A percentile compares a stretch with the other conserved stretches of the same genome.
Evolutionary conservation across 2,797 vertebrate species (phyloP).

Genomic region (Hyperoplus immaculatus): DNA sequence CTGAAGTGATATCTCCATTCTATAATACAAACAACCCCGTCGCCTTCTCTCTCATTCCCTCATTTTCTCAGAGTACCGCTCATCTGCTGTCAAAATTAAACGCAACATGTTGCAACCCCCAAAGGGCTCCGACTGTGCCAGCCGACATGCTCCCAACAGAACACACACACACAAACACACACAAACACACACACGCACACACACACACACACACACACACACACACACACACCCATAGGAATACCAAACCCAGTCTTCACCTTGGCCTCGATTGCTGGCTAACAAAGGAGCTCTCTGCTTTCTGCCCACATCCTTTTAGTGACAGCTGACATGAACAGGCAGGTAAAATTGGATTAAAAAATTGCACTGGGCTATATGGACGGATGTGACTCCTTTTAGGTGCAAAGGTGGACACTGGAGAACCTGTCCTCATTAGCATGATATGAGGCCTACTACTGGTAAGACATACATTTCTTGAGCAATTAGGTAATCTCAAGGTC

Average conservation of each 20-base stretch:
- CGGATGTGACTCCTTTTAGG: background rate
- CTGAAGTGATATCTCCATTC: background rate
- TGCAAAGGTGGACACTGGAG: background rate
- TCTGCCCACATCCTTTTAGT: background rate
- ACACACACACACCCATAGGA: conserved; percentile 3
- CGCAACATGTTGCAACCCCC: conserved; percentile 66
- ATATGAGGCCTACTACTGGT: conserved; percentile 17
- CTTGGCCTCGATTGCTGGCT: background rate
- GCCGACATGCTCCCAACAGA: conserved; percentile 47
- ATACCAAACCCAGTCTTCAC: background rate
- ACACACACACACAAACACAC: background rate
- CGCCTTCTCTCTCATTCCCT: background rate
- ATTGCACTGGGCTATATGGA: background rate
- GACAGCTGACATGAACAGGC: conserved; percentile 11
- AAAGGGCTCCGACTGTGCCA: conserved; percentile 32
- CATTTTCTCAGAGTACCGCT: conserved; percentile 6
- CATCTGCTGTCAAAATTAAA: conserved; percentile 50
- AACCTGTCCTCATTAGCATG: conserved; percentile 17
- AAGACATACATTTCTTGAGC: conserved; percentile 13
- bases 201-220: conserved; percentile 2
- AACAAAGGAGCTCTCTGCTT: conserved; percentile 14
- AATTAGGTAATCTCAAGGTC: conserved; percentile 2
- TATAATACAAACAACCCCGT: background rate
- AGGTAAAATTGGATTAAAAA: conserved; percentile 21
- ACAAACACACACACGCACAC: background rate